Evolutionary conservation across 2,113 vertebrate species (phyloP).

Genomic region (Heterotis niloticus): DNA sequence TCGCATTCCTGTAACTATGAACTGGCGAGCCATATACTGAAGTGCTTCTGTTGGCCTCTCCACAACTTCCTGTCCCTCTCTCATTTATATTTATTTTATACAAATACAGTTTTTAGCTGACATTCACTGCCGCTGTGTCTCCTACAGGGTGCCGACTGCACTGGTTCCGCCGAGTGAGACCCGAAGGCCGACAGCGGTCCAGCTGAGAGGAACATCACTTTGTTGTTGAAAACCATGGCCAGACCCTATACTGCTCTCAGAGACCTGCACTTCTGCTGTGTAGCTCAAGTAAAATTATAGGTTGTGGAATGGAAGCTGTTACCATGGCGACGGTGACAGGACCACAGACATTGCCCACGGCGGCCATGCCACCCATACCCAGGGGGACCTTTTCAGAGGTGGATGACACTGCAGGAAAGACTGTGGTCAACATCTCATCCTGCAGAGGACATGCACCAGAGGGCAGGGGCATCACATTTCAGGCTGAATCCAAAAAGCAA

Average conservation of each 20-base stretch:
- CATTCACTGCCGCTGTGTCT: conserved; percentile 36
- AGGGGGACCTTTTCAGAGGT: conserved; percentile 33
- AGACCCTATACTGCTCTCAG: conserved; percentile 42
- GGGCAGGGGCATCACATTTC: conserved; percentile 14
- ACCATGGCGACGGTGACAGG: conserved; percentile 44
- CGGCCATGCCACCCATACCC: conserved; percentile 34
- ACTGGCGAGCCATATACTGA: too few relatives aligned
- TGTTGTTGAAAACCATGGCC: conserved; percentile 44
- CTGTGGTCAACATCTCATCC: background rate
- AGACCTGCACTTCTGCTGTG: conserved; percentile 53
- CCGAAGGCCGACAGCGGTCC: conserved; percentile 4
- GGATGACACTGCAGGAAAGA: conserved; percentile 17
- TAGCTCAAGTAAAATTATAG: conserved; percentile 53
- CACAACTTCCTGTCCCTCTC: too few relatives aligned
- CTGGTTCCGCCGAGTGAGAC: conserved; percentile 25
- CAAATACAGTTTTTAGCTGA: background rate
- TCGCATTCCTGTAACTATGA: too few relatives aligned
- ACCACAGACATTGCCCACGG: conserved; percentile 35
- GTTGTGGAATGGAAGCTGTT: conserved; percentile 64
- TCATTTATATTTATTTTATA: too few relatives aligned
- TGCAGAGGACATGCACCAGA: conserved; percentile 31
- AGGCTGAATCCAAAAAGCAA: conserved; percentile 15
- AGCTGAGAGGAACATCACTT: conserved; percentile 19
- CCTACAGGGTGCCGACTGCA: conserved; percentile 42
- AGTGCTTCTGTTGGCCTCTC: too few relatives aligned